Percentiles rank a stretch among this genome's conserved stretches.
phyloP scores from a whole-genome alignment of 2,888 invertebrate genomes.

The Thereva nobilitata region DNA sequence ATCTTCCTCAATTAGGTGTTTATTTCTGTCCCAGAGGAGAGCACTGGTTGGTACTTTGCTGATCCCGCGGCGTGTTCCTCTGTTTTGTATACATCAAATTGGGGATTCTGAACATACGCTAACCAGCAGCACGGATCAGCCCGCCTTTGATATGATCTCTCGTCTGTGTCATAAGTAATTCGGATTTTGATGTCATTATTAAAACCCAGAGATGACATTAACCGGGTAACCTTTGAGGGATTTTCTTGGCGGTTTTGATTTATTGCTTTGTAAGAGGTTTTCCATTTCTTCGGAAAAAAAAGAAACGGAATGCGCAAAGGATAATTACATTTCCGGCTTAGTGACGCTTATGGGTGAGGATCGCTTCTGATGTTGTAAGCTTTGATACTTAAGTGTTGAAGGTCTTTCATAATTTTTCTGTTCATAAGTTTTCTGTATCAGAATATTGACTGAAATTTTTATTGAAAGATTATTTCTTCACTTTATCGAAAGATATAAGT shows the following conservation, averaged over 20 bases:
- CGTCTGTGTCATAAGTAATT: slow-evolving; percentile 29
- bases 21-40: slow-evolving; percentile 21
- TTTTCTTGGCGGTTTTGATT: slow-evolving; percentile 22
- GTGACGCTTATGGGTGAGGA: too few species aligned
- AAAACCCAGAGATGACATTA: slow-evolving; percentile 10
- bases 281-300: too few species aligned
- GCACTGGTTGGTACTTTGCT: slow-evolving; percentile 12
- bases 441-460: too few species aligned
- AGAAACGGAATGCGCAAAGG: too few species aligned
- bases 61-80: slow-evolving; percentile 16
- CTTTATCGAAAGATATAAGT: too few species aligned
- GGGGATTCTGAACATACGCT: slow-evolving; percentile 9
- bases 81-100: slow-evolving; percentile 12
- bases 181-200: slow-evolving; percentile 30
- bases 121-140: slow-evolving; percentile 12
- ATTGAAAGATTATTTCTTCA: too few species aligned
- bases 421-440: too few species aligned
- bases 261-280: slow-evolving; percentile 4
- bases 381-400: too few species aligned
- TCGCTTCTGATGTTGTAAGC: too few species aligned
- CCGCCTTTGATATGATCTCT: slow-evolving; percentile 17
- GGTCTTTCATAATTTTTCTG: too few species aligned
- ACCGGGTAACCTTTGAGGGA: slow-evolving; percentile 15
- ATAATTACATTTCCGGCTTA: too few species aligned
- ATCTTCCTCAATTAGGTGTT: slow-evolving; percentile 36